Evolutionary conservation across 2,113 vertebrate species (phyloP), one percentile per base, ranked within the genome.

Genomic region (Oplegnathus fasciatus): DNA sequence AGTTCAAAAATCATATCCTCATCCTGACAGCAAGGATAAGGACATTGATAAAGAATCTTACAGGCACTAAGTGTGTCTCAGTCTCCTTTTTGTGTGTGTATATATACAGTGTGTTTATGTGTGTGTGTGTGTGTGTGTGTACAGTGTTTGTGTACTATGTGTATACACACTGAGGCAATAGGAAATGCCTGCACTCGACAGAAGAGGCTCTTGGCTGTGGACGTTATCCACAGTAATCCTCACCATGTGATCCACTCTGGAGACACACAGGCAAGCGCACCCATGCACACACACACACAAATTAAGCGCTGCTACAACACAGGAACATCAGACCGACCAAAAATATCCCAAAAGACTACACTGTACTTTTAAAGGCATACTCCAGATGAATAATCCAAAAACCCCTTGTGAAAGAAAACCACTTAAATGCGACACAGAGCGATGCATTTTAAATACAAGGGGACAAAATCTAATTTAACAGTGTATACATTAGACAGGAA

Each of bases 171-270:
- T 61, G 66, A 77, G 61, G 86, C 70, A 55, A 73, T 76, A 62
- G 81, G 67, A 93, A 89, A 90, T 83, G 82, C 67, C 78, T 69
- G 68, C 78, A 78, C 88, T 89, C 52, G 30, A 90, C 85, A 88
- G 80, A 88, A 34, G 75, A 89, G 75, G 69, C 85, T 90, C 85
- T 88, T 80, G 80, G 88, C 82, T 73, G 72, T 61, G 66, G 88
- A 88, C 78, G 75, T 88, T 81, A 81, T 94, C 79, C 81, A 82
- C 84, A 72, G 80, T 92, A 91, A 92, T 93, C 84, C 79, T 81
- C 61, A 50, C 83, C 86, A 92, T 64, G 83, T 91, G 84, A 89
- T 62, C 68, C 73, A 54, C 70, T 89, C 74, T 62, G 54, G 60
- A 83, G 60, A 70, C 48, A 17, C n/a, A 13, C 67, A 20, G 15